Evolutionary conservation across 2,888 invertebrate species (phyloP).

Genomic region (Trissolcus japonicus): DNA sequence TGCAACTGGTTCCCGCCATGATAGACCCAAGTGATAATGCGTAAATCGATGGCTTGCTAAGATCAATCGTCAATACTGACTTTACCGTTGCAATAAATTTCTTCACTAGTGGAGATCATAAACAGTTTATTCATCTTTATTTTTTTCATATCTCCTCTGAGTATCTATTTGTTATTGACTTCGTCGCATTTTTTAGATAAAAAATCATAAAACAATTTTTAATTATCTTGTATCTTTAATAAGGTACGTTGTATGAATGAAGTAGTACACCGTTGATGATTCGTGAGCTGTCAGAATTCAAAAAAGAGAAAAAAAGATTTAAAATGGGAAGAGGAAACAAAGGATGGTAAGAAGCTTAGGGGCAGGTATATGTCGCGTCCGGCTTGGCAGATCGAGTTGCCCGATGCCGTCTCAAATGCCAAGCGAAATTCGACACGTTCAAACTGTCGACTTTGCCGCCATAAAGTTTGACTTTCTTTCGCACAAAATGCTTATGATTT

Average conservation of each 20-base stretch:
- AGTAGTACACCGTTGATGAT: slow-evolving; percentile 12
- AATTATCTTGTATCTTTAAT: slow-evolving; percentile 3
- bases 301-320: not conserved
- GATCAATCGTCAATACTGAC: slow-evolving; percentile 39
- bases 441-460: slow-evolving; percentile 71
- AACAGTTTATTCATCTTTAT: slow-evolving; percentile 14
- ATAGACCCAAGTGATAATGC: slow-evolving; percentile 52
- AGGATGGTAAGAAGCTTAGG: slow-evolving; percentile 72
- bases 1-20: slow-evolving; percentile 56
- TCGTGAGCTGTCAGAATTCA: slow-evolving; percentile 12
- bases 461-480: slow-evolving; percentile 8
- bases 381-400: slow-evolving; percentile 75
- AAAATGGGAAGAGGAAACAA: slow-evolving; percentile 59
- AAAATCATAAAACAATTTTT: no score
- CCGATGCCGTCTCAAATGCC: slow-evolving; percentile 73
- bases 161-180: no score
- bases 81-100: no score
- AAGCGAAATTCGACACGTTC: slow-evolving; percentile 74
- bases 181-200: no score
- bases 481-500: no score
- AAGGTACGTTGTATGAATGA: slow-evolving; percentile 28
- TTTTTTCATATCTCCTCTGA: not conserved
- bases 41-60: slow-evolving; percentile 49
- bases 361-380: slow-evolving; percentile 72
- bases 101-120: no score